Conservation (phyloP, 2,113 vertebrate genomes). For the Macquaria ambigua region DNA sequence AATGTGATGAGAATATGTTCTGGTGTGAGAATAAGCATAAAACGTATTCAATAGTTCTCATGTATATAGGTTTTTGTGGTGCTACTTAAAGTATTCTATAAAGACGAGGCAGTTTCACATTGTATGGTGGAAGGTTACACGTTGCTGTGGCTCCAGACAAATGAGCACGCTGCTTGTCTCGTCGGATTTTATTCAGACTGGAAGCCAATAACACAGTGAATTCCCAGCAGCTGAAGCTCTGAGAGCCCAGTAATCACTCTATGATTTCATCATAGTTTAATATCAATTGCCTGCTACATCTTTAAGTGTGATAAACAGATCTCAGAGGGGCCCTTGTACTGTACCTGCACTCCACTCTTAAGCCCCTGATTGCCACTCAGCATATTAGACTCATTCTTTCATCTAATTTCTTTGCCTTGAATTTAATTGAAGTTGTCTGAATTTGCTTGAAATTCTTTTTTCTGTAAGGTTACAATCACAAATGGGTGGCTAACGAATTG, state of each 20-base stretch:
- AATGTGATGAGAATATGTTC: slow-evolving; percentile 80
- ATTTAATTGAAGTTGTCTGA: slow-evolving; percentile 29
- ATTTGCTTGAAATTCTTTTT: slow-evolving; percentile 19
- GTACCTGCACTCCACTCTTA: slow-evolving; percentile 46
- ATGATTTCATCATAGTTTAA: slow-evolving; percentile 30
- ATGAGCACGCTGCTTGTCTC: slow-evolving; percentile 27
- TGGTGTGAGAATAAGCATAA: slow-evolving; percentile 72
- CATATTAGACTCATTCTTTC: slow-evolving; percentile 26
- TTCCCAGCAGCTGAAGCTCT: slow-evolving; percentile 47
- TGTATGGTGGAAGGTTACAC: slow-evolving; percentile 32
- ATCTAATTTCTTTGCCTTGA: slow-evolving; percentile 41
- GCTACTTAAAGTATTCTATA: slow-evolving; percentile 70
- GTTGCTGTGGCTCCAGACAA: slow-evolving; percentile 32
- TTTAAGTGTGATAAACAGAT: slow-evolving; percentile 53
- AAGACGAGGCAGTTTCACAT: slow-evolving; percentile 55
- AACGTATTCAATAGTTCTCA: slow-evolving; percentile 81
- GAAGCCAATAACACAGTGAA: slow-evolving; percentile 55
- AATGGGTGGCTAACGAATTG: slow-evolving; percentile 16
- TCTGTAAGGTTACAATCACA: slow-evolving; percentile 23
- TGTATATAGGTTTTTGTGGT: slow-evolving; percentile 81
- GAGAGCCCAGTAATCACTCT: slow-evolving; percentile 46
- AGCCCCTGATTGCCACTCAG: slow-evolving; percentile 24
- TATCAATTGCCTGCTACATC: slow-evolving; percentile 46
- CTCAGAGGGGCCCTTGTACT: slow-evolving; percentile 40
- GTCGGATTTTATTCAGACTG: slow-evolving; percentile 20